phyloP scores from a whole-genome alignment of 2,888 invertebrate genomes.

The Helobdella robusta region DNA sequence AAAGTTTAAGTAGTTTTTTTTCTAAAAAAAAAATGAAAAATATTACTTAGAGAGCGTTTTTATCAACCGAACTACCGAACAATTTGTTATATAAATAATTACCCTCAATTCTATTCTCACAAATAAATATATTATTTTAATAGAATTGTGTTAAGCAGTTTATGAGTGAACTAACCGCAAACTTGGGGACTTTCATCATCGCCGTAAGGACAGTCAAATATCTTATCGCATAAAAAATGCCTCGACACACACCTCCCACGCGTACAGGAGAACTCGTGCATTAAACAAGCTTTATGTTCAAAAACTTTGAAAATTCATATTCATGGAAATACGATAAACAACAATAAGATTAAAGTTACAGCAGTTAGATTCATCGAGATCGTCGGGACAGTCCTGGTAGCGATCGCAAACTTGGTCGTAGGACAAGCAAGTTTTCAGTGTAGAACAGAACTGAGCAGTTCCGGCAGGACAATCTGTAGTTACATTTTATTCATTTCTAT shows the following conservation, averaged over 20 bases:
- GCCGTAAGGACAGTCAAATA: conserved; percentile 20
- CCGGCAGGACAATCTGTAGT: conserved; percentile 17
- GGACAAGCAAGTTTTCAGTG: conserved; percentile 14
- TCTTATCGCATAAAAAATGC: conserved; percentile 21
- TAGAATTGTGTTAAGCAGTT: too few species aligned
- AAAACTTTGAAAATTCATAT: too few species aligned
- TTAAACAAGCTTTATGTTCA: neutral
- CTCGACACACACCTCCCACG: conserved; percentile 22
- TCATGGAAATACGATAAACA: too few species aligned
- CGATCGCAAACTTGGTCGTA: conserved; percentile 20
- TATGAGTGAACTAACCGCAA: conserved; percentile 13
- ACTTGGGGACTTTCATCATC: conserved; percentile 19
- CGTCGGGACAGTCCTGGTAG: conserved; percentile 25
- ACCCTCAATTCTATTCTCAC: too few species aligned
- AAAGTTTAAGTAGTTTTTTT: too few species aligned
- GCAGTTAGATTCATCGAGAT: conserved; percentile 24
- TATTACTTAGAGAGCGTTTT: too few species aligned
- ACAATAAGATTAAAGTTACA: conserved; percentile 17
- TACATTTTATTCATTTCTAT: too few species aligned
- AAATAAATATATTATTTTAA: too few species aligned
- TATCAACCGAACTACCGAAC: too few species aligned
- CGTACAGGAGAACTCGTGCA: conserved; percentile 9
- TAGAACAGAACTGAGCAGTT: conserved; percentile 14
- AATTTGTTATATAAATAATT: too few species aligned
- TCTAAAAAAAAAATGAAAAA: too few species aligned